phyloP scores from a whole-genome alignment of 92 coral and sea anemone genomes.

The Phymanthus crucifer region DNA sequence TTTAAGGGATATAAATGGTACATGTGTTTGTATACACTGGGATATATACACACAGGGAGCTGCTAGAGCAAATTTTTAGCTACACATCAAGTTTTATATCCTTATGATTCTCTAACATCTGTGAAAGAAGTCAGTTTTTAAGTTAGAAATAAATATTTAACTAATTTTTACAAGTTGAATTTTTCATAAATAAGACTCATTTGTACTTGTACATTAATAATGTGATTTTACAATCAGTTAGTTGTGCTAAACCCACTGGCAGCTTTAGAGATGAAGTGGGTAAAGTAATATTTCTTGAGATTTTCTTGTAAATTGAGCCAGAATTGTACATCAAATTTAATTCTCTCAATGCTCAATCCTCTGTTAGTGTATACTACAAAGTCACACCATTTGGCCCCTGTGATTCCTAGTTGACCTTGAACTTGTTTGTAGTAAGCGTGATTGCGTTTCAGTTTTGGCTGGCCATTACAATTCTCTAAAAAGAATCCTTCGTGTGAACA shows the following conservation, averaged over 20 bases:
- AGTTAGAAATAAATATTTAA: not conserved
- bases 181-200: not conserved
- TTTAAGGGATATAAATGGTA: no score
- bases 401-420: conserved; percentile 64
- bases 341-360: conserved; percentile 72
- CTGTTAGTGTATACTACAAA: conserved; percentile 60
- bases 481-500: conserved; percentile 35
- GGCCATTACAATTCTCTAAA: conserved; percentile 9
- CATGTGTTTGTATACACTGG: no score
- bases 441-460: conserved; percentile 49
- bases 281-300: conserved; percentile 23
- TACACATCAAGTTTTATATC: not conserved
- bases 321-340: conserved; percentile 15
- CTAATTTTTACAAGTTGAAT: not conserved
- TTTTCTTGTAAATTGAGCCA: conserved; percentile 5
- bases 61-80: not conserved
- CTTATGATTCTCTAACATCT: no score
- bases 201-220: not conserved
- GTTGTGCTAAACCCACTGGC: conserved; percentile 30
- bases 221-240: not conserved
- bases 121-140: not conserved
- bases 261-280: conserved; percentile 35
- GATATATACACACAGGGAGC: no score
- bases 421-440: conserved; percentile 58
- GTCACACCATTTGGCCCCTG: conserved; percentile 69